A percentile compares a stretch with the other conserved stretches of the same genome.
Evolutionary conservation across 2,113 vertebrate species (phyloP).

Genomic region (Engystomops pustulosus): DNA sequence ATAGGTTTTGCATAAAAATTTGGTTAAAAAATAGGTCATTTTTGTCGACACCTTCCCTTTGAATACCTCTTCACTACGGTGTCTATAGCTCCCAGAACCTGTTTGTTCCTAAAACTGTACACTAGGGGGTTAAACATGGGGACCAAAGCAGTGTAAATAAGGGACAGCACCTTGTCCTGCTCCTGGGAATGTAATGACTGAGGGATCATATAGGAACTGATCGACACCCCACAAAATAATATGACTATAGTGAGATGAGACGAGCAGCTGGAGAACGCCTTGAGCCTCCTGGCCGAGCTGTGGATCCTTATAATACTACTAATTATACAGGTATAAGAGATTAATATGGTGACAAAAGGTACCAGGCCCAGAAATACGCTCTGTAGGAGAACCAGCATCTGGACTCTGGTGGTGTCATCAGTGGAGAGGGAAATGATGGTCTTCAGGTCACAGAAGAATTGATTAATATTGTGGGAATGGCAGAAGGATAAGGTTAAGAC

Average conservation of each 20-base stretch:
- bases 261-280: conserved; percentile 62
- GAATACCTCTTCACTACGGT: neutral
- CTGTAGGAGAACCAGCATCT: too few species aligned
- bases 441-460: too few species aligned
- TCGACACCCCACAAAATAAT: conserved; percentile 63
- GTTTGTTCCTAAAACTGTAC: conserved; percentile 66
- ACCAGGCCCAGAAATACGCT: too few species aligned
- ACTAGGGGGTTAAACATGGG: conserved; percentile 65
- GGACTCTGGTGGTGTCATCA: too few species aligned
- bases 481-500: too few species aligned
- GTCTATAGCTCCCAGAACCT: conserved; percentile 63
- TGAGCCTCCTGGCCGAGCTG: conserved; percentile 34
- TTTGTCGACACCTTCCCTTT: too few species aligned
- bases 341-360: too few species aligned
- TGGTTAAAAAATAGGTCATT: too few species aligned
- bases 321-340: neutral
- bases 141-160: conserved; percentile 64
- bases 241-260: conserved; percentile 59
- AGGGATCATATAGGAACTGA: conserved; percentile 54
- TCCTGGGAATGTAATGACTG: neutral
- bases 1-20: too few species aligned
- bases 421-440: too few species aligned
- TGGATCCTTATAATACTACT: neutral
- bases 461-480: too few species aligned
- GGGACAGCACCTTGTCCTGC: conserved; percentile 62